phyloP scores from a whole-genome alignment of 2,888 invertebrate species.

The Onchidella celtica region DNA sequence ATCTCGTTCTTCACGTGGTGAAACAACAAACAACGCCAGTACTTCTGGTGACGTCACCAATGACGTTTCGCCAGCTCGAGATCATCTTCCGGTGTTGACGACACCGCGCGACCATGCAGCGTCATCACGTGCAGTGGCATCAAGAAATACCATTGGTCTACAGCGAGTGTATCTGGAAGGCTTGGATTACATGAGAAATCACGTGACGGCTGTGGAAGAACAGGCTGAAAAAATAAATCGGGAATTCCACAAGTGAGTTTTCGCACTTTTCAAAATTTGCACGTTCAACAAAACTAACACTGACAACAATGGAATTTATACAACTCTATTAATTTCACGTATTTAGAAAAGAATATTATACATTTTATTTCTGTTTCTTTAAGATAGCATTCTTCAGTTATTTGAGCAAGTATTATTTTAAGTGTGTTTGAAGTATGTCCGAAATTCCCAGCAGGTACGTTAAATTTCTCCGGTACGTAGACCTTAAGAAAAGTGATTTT shows the following conservation, averaged over 20 bases:
- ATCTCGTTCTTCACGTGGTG: not conserved
- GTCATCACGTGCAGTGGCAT: slow-evolving; percentile 10
- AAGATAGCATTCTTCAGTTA: too few species aligned
- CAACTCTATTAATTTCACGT: too few species aligned
- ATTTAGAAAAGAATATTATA: too few species aligned
- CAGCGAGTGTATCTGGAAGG: slow-evolving; percentile 74
- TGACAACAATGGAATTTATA: not conserved
- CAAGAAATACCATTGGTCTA: slow-evolving; percentile 58
- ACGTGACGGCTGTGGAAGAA: slow-evolving; percentile 66
- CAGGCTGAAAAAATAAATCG: slow-evolving; percentile 65
- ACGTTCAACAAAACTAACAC: not conserved
- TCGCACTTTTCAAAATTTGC: too few species aligned
- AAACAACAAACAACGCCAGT: not conserved
- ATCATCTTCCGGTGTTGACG: not conserved
- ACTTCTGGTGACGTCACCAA: not conserved
- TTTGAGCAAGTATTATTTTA: too few species aligned
- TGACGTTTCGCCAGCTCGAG: not conserved
- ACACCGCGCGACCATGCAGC: not conserved
- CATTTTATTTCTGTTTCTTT: too few species aligned
- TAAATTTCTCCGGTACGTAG: too few species aligned
- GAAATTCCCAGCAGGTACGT: too few species aligned
- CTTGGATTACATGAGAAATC: slow-evolving; percentile 70
- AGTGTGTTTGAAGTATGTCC: too few species aligned
- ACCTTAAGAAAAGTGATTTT: too few species aligned
- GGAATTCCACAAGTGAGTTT: slow-evolving; percentile 62